Evolutionary conservation across 64 coral and sea anemone genomes (phyloP), one percentile per base, ranked within the genome.

Genomic region (Montipora foliosa): DNA sequence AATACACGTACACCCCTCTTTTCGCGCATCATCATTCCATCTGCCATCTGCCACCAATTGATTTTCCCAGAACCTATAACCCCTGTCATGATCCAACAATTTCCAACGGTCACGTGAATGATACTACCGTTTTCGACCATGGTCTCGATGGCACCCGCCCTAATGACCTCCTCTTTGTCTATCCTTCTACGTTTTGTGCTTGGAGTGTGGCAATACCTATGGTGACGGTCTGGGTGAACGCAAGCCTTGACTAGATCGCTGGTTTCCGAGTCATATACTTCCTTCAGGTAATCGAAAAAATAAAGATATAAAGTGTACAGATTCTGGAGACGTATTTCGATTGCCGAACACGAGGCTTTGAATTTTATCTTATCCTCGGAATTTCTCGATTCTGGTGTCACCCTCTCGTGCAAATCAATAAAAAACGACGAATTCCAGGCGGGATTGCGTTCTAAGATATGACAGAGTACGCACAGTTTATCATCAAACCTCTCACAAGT

Each of bases 11-110:
- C n/a, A 24, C 17, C 70, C 8, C 70, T 74, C 8, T n/a, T 21
- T 19, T 74, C 5, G 5, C 22, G 21, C n/a, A 5, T 22, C 70
- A 21, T 21, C 19, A 22, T 6, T 22, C 70, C 70, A 8, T 8
- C 5, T 4, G 70, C n/a, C 8, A 22, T 5, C 21, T 3, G 6
- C 70, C 70, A 74, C 70, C 70, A 74, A 0, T 5, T 21, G 4
- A 74, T 9, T 21, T 1, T 4, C 3, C 70, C 19, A 19, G 3
- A n/a, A 19, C 25, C 6, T 21, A 74, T 21, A 22, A 74, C 70
- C 21, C 70, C 70, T 22, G 70, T 74, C 70, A 74, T 74, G 70
- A 74, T 22, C 70, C 70, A 74, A 25, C 70, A 74, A 74, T 8
- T 6, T 0, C 16, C 70, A 8, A 74, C 19, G 3, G n/a, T 22